These are phyloP conservation scores for Sphenopsis melanotis DNA, from an alignment of 2,797 vertebrate genomes.

Conservation along the genomic window DNA sequence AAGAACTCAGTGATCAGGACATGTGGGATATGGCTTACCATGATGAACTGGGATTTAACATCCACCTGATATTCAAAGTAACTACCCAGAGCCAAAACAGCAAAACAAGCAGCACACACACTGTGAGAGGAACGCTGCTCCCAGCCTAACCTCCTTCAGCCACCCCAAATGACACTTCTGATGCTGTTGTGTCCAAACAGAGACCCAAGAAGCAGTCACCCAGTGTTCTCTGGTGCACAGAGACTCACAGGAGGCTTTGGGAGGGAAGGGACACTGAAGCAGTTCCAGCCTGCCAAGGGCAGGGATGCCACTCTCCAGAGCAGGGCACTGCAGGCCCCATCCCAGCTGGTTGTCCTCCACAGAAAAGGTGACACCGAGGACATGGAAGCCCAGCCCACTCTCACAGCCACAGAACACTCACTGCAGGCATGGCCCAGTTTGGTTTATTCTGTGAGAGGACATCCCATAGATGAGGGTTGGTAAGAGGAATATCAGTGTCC, in stretches of 20 bases:
- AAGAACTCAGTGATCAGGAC: neutral
- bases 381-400: neutral
- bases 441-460: neutral
- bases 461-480: accelerated
- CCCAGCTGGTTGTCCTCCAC: neutral
- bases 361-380: neutral
- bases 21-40: accelerated
- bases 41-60: neutral
- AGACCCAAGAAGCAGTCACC: neutral
- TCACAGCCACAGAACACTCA: neutral
- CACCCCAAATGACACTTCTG: accelerated
- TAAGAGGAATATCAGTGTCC: accelerated
- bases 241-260: neutral
- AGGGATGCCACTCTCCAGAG: neutral
- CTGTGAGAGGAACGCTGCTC: accelerated
- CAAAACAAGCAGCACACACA: neutral
- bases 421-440: accelerated
- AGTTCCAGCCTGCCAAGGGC: neutral
- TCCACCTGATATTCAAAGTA: neutral
- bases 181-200: accelerated
- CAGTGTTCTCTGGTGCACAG: accelerated
- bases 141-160: neutral
- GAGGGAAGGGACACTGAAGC: neutral
- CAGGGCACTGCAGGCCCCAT: neutral
- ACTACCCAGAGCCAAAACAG: neutral